Conservation (phyloP, 2,113 vertebrate species). For the Epinephelus fuscoguttatus region DNA sequence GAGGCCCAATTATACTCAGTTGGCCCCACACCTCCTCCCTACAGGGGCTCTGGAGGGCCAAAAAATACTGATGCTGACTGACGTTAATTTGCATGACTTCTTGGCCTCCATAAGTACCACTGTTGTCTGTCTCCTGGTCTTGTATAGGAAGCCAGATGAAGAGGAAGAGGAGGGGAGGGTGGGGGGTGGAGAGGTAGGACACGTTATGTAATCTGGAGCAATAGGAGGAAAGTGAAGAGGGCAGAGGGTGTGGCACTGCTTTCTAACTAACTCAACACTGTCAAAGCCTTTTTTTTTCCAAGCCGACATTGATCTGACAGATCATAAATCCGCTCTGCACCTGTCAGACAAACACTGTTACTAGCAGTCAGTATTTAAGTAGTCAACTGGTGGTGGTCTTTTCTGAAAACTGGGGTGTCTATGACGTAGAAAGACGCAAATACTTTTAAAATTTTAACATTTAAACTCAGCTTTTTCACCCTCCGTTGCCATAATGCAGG, state of each 20-base stretch:
- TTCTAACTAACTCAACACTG: slow-evolving; percentile 52
- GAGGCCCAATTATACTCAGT: slow-evolving; percentile 81
- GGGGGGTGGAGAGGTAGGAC: slow-evolving; percentile 31
- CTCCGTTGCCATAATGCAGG: no score
- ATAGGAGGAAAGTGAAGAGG: slow-evolving; percentile 40
- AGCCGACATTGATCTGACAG: slow-evolving; percentile 38
- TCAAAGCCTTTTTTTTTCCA: slow-evolving; percentile 28
- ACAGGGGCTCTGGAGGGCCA: slow-evolving; percentile 80
- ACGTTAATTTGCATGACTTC: slow-evolving; percentile 88
- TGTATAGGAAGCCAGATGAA: slow-evolving; percentile 51
- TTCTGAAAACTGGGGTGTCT: no score
- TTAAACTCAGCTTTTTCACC: no score
- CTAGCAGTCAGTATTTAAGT: no score
- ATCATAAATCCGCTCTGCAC: slow-evolving; percentile 12
- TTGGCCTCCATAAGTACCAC: slow-evolving; percentile 83
- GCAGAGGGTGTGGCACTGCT: slow-evolving; percentile 42
- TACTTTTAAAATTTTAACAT: no score
- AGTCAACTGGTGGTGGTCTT: no score
- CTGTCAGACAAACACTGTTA: slow-evolving; percentile 20
- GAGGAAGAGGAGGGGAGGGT: slow-evolving; percentile 5
- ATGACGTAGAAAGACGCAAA: no score
- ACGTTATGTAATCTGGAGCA: slow-evolving; percentile 74
- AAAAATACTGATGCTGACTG: slow-evolving; percentile 83
- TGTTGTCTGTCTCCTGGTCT: slow-evolving; percentile 78
- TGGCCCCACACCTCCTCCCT: slow-evolving; percentile 72